Evolutionary conservation across 1,140 invertebrate genomes (phyloP).

Genomic region (Babylonia areolata): DNA sequence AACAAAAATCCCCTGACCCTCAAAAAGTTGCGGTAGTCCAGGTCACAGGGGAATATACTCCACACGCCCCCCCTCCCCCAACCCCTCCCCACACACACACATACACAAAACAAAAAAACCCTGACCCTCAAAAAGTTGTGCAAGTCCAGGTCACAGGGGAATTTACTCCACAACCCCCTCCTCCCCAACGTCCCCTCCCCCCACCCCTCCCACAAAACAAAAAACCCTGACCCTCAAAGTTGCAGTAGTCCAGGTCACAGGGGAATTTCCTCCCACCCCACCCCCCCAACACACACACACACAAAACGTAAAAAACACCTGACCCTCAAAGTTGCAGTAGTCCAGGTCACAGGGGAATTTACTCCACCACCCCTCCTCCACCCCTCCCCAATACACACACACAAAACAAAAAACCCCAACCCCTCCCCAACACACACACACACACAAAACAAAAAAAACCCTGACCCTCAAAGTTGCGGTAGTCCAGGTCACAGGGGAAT

Average conservation of each 20-base stretch:
- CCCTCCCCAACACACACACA: not conserved
- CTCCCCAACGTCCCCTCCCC: too few relatives aligned
- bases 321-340: conserved; percentile 26
- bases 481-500: conserved; percentile 51
- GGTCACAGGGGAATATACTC: conserved; percentile 44
- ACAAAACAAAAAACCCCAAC: too few relatives aligned
- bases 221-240: not conserved
- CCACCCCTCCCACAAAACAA: not conserved
- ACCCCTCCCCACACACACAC: too few relatives aligned
- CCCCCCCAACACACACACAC: conserved; percentile 4
- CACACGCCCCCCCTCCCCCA: not conserved
- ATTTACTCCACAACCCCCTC: conserved; percentile 12
- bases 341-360: conserved; percentile 51
- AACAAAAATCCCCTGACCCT: not conserved
- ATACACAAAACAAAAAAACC: too few relatives aligned
- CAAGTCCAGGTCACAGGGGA: conserved; percentile 53
- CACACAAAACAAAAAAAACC: too few relatives aligned
- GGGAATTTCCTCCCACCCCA: too few relatives aligned
- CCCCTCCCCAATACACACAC: too few relatives aligned
- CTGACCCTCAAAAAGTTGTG: conserved; percentile 68
- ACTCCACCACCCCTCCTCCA: not conserved
- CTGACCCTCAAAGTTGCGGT: conserved; percentile 66
- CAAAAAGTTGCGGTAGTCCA: conserved; percentile 47
- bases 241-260: too few relatives aligned
- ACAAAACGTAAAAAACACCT: not conserved